Evolutionary conservation across 2,113 vertebrate species (phyloP).

Genomic region (Hymenochirus boettgeri): DNA sequence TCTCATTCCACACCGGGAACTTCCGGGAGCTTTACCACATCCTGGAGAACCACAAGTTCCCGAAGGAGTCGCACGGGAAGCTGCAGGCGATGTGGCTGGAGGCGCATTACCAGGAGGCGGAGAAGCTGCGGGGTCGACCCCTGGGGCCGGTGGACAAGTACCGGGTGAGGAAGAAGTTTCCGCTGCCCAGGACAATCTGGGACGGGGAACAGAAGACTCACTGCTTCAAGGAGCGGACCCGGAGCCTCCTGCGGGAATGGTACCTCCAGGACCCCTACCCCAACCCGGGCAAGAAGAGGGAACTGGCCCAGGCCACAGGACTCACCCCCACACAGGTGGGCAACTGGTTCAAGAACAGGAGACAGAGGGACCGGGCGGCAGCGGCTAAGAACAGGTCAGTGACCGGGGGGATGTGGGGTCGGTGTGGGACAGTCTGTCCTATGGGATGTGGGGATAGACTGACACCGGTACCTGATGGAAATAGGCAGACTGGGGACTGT

Average conservation of each 20-base stretch:
- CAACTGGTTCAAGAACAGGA: constrained; percentile 99
- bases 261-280: constrained; percentile 99
- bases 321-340: constrained; percentile 99
- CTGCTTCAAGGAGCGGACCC: constrained; percentile 99
- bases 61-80: constrained; percentile 98
- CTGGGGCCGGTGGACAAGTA: constrained; percentile 98
- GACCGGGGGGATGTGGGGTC: constrained; percentile 33
- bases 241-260: constrained; percentile 97
- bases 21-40: constrained; percentile 99
- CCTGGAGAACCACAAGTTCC: constrained; percentile 99
- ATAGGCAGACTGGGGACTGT: too few species aligned
- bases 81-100: constrained; percentile 99
- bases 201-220: constrained; percentile 99
- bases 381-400: constrained; percentile 98
- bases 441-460: too few species aligned
- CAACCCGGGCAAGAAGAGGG: constrained; percentile 99
- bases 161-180: constrained; percentile 99
- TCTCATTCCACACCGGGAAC: constrained; percentile 98
- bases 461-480: not conserved
- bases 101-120: constrained; percentile 98
- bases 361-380: constrained; percentile 97
- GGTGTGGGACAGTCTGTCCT: not conserved
- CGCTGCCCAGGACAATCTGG: constrained; percentile 98
- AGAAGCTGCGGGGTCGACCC: constrained; percentile 94
- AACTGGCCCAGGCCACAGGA: constrained; percentile 99